Evolutionary conservation across 2,113 vertebrate species (phyloP), one percentile per base, ranked within the genome.

Genomic region (Rhinolophus ferrumequinum): DNA sequence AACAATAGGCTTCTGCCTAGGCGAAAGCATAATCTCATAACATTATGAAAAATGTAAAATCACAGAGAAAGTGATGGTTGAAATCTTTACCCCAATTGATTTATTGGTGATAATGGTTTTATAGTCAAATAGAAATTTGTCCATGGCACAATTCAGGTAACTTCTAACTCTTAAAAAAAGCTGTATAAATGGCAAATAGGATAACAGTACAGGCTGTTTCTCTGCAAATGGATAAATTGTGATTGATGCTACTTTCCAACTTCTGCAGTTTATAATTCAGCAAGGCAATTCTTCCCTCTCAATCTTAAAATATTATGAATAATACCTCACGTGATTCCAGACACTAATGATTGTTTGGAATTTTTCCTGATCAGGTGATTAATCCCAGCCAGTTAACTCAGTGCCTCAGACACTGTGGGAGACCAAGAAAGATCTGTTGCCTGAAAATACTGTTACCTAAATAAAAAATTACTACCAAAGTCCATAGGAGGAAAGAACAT

Each of bases 91-190:
- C 77, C 30, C 70, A 88, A 50, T 44, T 54, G 86, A 90, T 62
- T 70, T 86, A 69, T 81, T 69, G 54, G n/a, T 52, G 56, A 41
- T 77, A 10, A 54, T 86, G 69, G 50, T 26, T 95, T 91, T 72
- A 94, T 11, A 89, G 33, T 77, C 58, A 52, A 47, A 90, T 11
- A 70, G 12, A 77, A 89, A 80, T 6, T 35, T 69, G 18, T 33
- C 64, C 18, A 30, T 16, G 24, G 2, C 21, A 97, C 52, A 85
- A n/a, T 93, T 50, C n/a, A 82, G 64, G 41, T 28, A 28, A 75
- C 75, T 97, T 97, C 89, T 58, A 67, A 87, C 97, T 93, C 83
- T 83, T 12, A 35, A 93, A 86, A 98, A 97, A 50, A 14, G 30
- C 19, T 84, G 10, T 38, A 26, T 66, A 79, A 95, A 87, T 30